Evolutionary conservation across 2,113 vertebrate genomes (phyloP).

Genomic region (Hymenochirus boettgeri): DNA sequence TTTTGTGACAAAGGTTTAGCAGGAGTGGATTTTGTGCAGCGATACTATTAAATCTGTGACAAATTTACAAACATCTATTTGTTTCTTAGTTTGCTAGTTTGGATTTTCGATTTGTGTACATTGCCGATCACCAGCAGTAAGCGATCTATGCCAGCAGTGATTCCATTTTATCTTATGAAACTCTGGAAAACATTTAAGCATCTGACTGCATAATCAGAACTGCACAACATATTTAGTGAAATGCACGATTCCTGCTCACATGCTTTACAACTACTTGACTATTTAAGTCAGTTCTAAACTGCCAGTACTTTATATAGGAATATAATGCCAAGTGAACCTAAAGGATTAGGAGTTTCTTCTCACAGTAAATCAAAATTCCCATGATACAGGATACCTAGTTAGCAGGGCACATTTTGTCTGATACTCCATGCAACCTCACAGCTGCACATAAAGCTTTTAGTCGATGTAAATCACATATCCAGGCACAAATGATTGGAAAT

Average conservation of each 20-base stretch:
- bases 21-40: too few relatives aligned
- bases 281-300: constrained; percentile 6
- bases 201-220: too few relatives aligned
- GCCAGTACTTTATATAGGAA: constrained; percentile 15
- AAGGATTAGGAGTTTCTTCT: constrained; percentile 25
- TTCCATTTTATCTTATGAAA: too few relatives aligned
- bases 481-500: constrained; percentile 26
- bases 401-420: constrained; percentile 14
- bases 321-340: constrained; percentile 22
- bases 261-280: not conserved
- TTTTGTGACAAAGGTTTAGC: too few relatives aligned
- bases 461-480: constrained; percentile 37
- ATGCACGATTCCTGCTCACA: not conserved
- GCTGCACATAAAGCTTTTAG: constrained; percentile 28
- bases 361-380: constrained; percentile 33
- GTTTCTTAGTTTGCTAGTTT: too few relatives aligned
- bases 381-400: constrained; percentile 27
- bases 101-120: too few relatives aligned
- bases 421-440: constrained; percentile 33
- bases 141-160: too few relatives aligned
- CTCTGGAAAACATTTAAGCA: too few relatives aligned
- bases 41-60: too few relatives aligned
- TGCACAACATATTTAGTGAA: not conserved
- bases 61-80: too few relatives aligned
- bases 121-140: too few relatives aligned